These are phyloP conservation scores for Serranus cabrilla DNA, from an alignment of 2,797 vertebrate species.

Conservation along the genomic window DNA sequence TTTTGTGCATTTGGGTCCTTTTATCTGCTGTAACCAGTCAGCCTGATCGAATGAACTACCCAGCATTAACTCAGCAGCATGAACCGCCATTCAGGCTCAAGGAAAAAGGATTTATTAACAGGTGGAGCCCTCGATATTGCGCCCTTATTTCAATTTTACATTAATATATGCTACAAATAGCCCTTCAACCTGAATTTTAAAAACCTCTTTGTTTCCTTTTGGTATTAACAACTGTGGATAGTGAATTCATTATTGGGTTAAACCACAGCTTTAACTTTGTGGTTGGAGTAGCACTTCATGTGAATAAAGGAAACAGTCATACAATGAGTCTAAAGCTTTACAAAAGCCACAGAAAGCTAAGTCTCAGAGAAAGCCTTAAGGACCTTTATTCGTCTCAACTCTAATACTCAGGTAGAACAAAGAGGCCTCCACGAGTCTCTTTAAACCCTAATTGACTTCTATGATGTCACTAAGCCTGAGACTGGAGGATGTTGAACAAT, in stretches of 20 bases:
- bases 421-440: constrained; percentile 67
- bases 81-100: no score
- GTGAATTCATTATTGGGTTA: constrained; percentile 10
- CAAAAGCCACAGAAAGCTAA: constrained; percentile 10
- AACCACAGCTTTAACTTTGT: constrained; percentile 14
- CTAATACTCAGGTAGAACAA: constrained; percentile 72
- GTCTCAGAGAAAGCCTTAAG: constrained; percentile 33
- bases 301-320: constrained; percentile 28
- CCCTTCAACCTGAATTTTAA: constrained; percentile 4
- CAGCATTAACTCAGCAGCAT: no score
- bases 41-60: no score
- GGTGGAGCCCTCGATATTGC: no score
- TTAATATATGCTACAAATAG: not conserved
- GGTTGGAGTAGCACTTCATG: constrained; percentile 4
- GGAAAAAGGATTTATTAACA: no score
- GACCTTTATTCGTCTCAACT: constrained; percentile 55
- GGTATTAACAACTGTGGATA: not conserved
- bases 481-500: constrained; percentile 60
- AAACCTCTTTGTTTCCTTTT: not conserved
- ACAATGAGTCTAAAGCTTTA: constrained; percentile 33
- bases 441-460: constrained; percentile 84
- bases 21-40: no score
- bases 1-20: no score
- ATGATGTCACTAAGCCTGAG: constrained; percentile 80
- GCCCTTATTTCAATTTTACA: not conserved